Conservation (phyloP, 2,888 invertebrate species). For the Tenthredo mesomela region DNA sequence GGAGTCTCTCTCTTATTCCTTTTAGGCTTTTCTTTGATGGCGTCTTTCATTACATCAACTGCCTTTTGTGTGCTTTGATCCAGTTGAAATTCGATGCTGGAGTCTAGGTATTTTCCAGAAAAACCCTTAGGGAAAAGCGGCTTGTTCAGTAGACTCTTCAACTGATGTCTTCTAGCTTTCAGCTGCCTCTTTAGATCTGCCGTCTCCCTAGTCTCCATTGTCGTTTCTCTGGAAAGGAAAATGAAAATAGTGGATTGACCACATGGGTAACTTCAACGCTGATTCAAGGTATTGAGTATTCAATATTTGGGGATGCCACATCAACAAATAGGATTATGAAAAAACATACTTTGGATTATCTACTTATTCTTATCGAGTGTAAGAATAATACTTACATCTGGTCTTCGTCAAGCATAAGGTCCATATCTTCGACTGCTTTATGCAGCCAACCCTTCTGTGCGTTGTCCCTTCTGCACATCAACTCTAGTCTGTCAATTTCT, state of each 20-base stretch:
- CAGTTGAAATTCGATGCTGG: constrained; percentile 69
- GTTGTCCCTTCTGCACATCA: constrained; percentile 82
- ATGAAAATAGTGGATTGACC: background rate
- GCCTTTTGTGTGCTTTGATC: constrained; percentile 76
- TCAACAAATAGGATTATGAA: background rate
- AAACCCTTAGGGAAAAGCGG: constrained; percentile 86
- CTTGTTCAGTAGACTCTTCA: constrained; percentile 80
- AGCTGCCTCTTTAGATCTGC: constrained; percentile 79
- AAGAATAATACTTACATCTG: constrained; percentile 68
- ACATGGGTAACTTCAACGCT: background rate
- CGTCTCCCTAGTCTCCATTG: constrained; percentile 72
- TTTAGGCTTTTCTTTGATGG: constrained; percentile 74
- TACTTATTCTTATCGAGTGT: constrained; percentile 32
- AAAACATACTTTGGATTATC: constrained; percentile 55
- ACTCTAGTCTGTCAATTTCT: constrained; percentile 88
- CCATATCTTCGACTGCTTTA: constrained; percentile 93
- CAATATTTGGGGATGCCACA: background rate
- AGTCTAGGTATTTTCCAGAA: constrained; percentile 82
- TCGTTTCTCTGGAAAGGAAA: constrained; percentile 64
- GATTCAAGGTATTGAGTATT: background rate
- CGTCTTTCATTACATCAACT: constrained; percentile 80
- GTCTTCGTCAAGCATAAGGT: constrained; percentile 92
- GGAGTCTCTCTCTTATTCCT: constrained; percentile 55
- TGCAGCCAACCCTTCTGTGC: constrained; percentile 91
- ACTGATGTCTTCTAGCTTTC: constrained; percentile 79